Conservation (phyloP, 2,797 vertebrate species). For the Pristis pectinata region DNA sequence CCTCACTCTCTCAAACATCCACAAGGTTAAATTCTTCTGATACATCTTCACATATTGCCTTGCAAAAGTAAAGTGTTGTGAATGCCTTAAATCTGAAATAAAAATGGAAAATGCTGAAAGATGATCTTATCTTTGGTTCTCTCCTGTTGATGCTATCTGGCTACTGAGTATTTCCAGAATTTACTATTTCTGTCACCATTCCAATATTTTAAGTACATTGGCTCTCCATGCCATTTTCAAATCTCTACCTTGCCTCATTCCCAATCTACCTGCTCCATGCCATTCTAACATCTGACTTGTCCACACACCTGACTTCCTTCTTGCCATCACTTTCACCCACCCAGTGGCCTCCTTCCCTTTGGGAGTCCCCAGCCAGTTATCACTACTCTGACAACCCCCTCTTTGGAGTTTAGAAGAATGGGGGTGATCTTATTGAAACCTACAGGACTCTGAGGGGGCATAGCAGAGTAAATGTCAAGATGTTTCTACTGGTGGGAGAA, state of each 20-base stretch:
- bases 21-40: background rate
- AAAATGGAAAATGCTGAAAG: no score
- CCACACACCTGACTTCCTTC: background rate
- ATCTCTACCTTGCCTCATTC: background rate
- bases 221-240: background rate
- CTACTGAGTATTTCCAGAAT: no score
- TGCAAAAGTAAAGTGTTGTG: no score
- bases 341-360: background rate
- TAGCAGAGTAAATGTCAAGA: no score
- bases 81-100: no score
- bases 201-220: background rate
- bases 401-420: no score
- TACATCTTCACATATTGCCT: background rate
- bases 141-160: no score
- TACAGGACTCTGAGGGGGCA: no score
- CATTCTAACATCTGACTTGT: background rate
- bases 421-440: no score
- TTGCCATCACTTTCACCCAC: background rate
- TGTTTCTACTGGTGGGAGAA: no score
- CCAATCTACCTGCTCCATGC: background rate
- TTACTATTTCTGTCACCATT: background rate
- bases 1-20: background rate
- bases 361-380: background rate
- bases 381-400: background rate
- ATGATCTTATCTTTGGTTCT: no score